Conservation (phyloP, 2,888 invertebrate genomes). For the Mythimna loreyi region DNA sequence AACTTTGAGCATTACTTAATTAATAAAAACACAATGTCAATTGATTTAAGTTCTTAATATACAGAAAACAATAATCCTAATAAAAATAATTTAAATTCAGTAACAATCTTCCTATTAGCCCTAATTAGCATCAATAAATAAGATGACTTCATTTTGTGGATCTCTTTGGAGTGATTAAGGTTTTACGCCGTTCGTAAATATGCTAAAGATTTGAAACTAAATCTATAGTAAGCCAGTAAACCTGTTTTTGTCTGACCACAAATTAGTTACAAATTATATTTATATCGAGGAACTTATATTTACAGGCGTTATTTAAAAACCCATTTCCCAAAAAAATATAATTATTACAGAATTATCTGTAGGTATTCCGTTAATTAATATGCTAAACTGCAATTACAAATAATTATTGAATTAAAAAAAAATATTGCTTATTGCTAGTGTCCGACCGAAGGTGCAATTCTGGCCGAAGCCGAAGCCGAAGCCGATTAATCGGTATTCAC, state of each 20-base stretch:
- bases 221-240: slow-evolving; percentile 44
- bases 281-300: slow-evolving; percentile 51
- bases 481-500: no score
- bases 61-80: slow-evolving; percentile 86
- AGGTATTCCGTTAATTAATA: slow-evolving; percentile 47
- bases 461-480: no score
- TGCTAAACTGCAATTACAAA: slow-evolving; percentile 54
- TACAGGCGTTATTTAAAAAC: slow-evolving; percentile 59
- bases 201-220: slow-evolving; percentile 55
- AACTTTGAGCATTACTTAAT: slow-evolving; percentile 85
- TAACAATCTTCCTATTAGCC: slow-evolving; percentile 84
- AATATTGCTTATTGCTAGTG: no score
- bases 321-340: slow-evolving; percentile 61
- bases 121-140: slow-evolving; percentile 88
- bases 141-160: slow-evolving; percentile 85
- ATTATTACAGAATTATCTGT: slow-evolving; percentile 60
- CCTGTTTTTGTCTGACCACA: slow-evolving; percentile 53
- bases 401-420: slow-evolving; percentile 66
- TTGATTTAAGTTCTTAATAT: slow-evolving; percentile 85
- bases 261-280: slow-evolving; percentile 54
- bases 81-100: slow-evolving; percentile 87
- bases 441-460: no score
- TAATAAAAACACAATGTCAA: slow-evolving; percentile 81
- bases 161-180: slow-evolving; percentile 78
- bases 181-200: slow-evolving; percentile 63